Evolutionary conservation across 1,140 invertebrate species (phyloP).

Genomic region (Tetramorium alpestre): DNA sequence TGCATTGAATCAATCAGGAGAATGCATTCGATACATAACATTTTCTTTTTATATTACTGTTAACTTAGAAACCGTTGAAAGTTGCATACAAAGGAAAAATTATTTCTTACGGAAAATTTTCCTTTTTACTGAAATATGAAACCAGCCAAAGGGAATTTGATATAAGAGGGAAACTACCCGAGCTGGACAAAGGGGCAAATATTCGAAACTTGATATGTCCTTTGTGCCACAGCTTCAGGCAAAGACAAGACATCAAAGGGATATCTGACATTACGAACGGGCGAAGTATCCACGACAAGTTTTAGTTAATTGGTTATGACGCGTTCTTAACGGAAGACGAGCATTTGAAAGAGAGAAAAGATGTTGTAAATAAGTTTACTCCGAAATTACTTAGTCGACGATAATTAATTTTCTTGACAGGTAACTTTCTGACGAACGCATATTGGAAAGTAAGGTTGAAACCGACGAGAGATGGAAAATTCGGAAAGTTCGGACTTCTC

Average conservation of each 20-base stretch:
- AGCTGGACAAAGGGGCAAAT: slow-evolving; percentile 49
- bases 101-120: slow-evolving; percentile 46
- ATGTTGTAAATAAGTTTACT: slow-evolving; percentile 15
- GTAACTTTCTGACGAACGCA: slow-evolving; percentile 34
- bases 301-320: slow-evolving; percentile 27
- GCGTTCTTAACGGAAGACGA: neutral
- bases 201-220: slow-evolving; percentile 51
- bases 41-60: neutral
- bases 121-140: slow-evolving; percentile 34
- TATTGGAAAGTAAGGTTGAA: slow-evolving; percentile 36
- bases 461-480: slow-evolving; percentile 43
- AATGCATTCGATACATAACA: neutral
- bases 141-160: slow-evolving; percentile 44
- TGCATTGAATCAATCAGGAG: neutral
- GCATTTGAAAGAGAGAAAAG: neutral
- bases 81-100: slow-evolving; percentile 33
- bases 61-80: slow-evolving; percentile 21
- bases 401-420: slow-evolving; percentile 48
- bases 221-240: slow-evolving; percentile 28
- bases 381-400: slow-evolving; percentile 4
- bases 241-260: slow-evolving; percentile 32
- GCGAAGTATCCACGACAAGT: slow-evolving; percentile 9
- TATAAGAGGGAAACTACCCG: slow-evolving; percentile 39
- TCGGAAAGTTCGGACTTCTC: slow-evolving; percentile 39
- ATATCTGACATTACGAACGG: slow-evolving; percentile 43